Conservation (phyloP, 2,888 invertebrate species). For the Pyrrhosoma nymphula region DNA sequence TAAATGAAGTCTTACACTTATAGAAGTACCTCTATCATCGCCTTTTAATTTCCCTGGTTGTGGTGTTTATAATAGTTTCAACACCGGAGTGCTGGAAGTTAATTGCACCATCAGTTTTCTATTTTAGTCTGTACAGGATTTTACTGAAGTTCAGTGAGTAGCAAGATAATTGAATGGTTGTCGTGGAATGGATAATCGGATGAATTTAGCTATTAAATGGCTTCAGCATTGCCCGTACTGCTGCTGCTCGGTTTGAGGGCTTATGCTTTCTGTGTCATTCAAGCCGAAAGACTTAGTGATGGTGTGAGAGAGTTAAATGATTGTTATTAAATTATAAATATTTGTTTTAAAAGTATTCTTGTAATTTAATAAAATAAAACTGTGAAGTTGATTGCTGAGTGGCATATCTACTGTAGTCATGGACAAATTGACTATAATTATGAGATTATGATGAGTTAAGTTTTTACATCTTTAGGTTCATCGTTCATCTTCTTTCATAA, state of each 20-base stretch:
- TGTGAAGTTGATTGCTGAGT: not conserved
- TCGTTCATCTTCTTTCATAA: not conserved
- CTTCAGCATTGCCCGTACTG: not conserved
- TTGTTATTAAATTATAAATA: not conserved
- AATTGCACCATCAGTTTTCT: not conserved
- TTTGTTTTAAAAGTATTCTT: not conserved
- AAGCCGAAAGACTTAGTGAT: not conserved
- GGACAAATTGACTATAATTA: not conserved
- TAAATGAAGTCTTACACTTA: not conserved
- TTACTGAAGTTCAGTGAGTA: not conserved
- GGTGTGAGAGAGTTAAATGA: not conserved
- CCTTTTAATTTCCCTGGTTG: not conserved
- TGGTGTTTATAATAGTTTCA: not conserved
- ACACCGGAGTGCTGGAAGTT: not conserved
- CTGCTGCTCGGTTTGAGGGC: not conserved
- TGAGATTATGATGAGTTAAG: not conserved
- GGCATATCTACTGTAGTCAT: not conserved
- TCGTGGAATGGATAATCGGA: not conserved
- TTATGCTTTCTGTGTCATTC: not conserved
- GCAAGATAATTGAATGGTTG: not conserved
- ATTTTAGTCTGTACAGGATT: not conserved
- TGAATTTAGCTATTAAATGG: not conserved
- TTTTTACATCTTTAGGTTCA: not conserved
- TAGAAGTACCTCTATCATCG: not conserved
- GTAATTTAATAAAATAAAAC: slow-evolving; percentile 10